These are phyloP conservation scores for Carpatolechia fugitivella DNA, from an alignment of 2,888 invertebrate genomes.

Conservation along the genomic window DNA sequence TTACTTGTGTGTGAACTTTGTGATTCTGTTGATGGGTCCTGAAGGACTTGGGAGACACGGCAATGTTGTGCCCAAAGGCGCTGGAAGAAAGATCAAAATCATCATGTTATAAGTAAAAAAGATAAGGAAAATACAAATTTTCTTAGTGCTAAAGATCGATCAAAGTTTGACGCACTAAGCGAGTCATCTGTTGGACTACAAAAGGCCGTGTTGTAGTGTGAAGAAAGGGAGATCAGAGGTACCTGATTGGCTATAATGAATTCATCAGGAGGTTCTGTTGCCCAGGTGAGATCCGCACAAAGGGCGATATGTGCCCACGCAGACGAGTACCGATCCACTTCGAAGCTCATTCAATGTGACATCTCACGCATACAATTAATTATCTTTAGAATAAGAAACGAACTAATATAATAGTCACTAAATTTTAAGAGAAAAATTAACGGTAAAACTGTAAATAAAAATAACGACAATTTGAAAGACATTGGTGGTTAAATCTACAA, in stretches of 20 bases:
- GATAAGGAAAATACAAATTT: no score
- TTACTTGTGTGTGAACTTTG: slow-evolving; percentile 50
- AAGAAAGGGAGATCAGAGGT: slow-evolving; percentile 22
- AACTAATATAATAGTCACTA: slow-evolving; percentile 70
- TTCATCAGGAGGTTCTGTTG: slow-evolving; percentile 70
- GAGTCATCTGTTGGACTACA: background rate
- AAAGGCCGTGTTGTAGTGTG: background rate
- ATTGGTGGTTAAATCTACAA: slow-evolving; percentile 74
- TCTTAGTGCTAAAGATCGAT: background rate
- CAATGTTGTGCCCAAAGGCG: slow-evolving; percentile 73
- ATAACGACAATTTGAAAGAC: slow-evolving; percentile 75
- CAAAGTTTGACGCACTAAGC: background rate
- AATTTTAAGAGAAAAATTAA: slow-evolving; percentile 67
- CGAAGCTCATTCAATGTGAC: slow-evolving; percentile 79
- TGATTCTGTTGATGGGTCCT: slow-evolving; percentile 54
- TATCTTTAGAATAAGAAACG: slow-evolving; percentile 63
- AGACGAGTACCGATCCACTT: slow-evolving; percentile 70
- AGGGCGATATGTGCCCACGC: slow-evolving; percentile 77
- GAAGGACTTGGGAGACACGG: slow-evolving; percentile 65
- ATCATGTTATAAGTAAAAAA: no score
- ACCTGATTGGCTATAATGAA: slow-evolving; percentile 75
- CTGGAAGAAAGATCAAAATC: slow-evolving; percentile 42
- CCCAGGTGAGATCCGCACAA: slow-evolving; percentile 76
- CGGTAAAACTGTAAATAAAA: slow-evolving; percentile 73
- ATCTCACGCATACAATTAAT: slow-evolving; percentile 68